phyloP scores from a whole-genome alignment of 2,113 vertebrate genomes.

The Crypturellus undulatus region DNA sequence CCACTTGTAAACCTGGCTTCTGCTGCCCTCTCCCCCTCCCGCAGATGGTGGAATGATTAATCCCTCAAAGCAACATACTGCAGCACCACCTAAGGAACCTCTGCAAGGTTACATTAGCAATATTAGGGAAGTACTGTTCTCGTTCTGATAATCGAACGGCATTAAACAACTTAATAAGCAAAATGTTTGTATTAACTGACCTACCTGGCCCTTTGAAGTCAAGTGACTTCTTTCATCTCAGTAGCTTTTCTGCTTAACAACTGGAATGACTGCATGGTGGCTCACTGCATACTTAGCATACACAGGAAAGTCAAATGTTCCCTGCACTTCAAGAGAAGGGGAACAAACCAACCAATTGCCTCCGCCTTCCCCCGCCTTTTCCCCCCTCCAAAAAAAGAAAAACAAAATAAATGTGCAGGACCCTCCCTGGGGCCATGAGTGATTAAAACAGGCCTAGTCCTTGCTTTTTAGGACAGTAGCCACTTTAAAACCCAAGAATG shows the following conservation, averaged over 20 bases:
- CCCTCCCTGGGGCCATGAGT: not conserved
- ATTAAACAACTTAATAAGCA: not conserved
- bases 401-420: not conserved
- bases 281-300: rapidly evolving
- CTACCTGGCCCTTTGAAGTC: not conserved
- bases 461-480: not conserved
- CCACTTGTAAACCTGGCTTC: not conserved
- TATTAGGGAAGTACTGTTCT: not conserved
- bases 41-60: not conserved
- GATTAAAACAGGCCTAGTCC: not conserved
- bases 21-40: not conserved
- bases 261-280: not conserved
- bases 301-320: not conserved
- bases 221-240: slow-evolving; percentile 18
- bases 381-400: not conserved
- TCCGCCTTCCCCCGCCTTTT: not conserved
- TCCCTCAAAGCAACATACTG: not conserved
- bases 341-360: not conserved
- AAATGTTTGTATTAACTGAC: not conserved
- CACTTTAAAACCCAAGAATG: not conserved
- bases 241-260: not conserved
- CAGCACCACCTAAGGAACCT: not conserved
- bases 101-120: not conserved
- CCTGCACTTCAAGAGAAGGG: rapidly evolving
- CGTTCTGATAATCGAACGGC: not conserved